These are phyloP conservation scores for Lepus americanus DNA, from an alignment of 2,113 vertebrate species.

Conservation along the genomic window DNA sequence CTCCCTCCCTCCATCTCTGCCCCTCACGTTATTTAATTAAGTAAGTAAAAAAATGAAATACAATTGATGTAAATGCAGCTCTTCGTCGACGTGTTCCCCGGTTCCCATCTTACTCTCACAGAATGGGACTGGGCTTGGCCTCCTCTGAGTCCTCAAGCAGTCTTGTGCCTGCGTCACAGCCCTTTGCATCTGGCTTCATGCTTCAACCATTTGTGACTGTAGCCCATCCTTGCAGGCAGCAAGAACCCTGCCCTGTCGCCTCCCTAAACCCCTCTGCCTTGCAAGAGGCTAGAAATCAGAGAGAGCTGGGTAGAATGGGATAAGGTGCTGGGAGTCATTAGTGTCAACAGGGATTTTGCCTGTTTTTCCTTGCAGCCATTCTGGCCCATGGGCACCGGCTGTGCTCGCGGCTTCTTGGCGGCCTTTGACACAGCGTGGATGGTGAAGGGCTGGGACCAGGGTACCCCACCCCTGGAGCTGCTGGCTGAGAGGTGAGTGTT, in stretches of 20 bases:
- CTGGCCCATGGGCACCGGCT: conserved; percentile 99
- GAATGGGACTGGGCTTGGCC: not conserved
- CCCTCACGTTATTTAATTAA: too few species aligned
- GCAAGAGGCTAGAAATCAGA: not conserved
- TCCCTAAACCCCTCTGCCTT: too few species aligned
- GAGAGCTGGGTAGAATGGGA: not conserved
- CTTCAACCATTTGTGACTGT: not conserved
- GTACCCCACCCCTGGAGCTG: conserved; percentile 91
- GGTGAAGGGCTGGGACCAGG: conserved; percentile 96
- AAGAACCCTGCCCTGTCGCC: not conserved
- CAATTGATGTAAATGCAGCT: not conserved
- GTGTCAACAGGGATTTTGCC: not conserved
- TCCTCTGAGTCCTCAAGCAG: not conserved
- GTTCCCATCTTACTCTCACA: not conserved
- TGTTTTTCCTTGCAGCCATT: conserved; percentile 92
- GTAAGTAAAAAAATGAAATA: too few species aligned
- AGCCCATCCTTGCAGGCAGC: not conserved
- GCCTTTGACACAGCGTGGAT: conserved; percentile 98
- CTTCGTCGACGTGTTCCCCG: not conserved
- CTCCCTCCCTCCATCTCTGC: too few species aligned
- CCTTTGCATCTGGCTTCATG: not conserved
- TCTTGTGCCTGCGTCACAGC: not conserved
- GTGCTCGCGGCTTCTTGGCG: conserved; percentile 96
- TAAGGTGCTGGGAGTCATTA: rapidly evolving
- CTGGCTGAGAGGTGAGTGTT: conserved; percentile 94